A percentile compares a stretch with the other conserved stretches of the same genome.
phyloP scores from a whole-genome alignment of 1,140 invertebrate genomes.

The Berghia stephanieae region DNA sequence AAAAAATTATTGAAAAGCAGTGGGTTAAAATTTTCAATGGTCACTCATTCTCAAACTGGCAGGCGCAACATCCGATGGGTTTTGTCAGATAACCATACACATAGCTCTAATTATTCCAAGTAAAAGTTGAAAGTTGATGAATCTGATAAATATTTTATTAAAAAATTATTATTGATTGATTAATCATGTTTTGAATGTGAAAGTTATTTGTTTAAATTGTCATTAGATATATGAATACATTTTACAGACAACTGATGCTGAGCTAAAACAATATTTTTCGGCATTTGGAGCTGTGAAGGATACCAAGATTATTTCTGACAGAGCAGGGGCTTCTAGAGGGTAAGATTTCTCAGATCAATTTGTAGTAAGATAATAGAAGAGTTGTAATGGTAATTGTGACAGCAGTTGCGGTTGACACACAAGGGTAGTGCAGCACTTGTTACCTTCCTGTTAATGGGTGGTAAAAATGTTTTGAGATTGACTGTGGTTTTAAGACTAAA shows the following conservation, averaged over 20 bases:
- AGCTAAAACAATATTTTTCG: conserved; percentile 67
- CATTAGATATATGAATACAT: conserved; percentile 65
- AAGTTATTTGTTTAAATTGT: background rate
- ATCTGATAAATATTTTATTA: background rate
- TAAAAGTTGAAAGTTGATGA: background rate
- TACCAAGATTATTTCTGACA: conserved; percentile 92
- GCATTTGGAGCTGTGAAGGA: conserved; percentile 89
- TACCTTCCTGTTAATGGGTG: no score
- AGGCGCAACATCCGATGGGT: no score
- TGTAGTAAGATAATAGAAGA: no score
- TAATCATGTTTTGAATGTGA: background rate
- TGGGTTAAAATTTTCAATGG: no score
- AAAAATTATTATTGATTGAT: background rate
- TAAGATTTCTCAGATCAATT: conserved; percentile 46
- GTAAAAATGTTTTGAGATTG: no score
- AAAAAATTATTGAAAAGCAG: no score
- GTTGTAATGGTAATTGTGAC: no score
- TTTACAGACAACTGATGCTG: conserved; percentile 67
- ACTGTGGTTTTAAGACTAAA: no score
- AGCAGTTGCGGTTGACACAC: no score
- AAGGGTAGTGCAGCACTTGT: no score
- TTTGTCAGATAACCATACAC: background rate
- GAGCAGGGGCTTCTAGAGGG: conserved; percentile 93
- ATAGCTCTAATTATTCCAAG: background rate
- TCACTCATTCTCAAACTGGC: no score